These are phyloP conservation scores for Zygogramma bicolorata DNA, from an alignment of 2,888 invertebrate genomes.

Conservation along the genomic window DNA sequence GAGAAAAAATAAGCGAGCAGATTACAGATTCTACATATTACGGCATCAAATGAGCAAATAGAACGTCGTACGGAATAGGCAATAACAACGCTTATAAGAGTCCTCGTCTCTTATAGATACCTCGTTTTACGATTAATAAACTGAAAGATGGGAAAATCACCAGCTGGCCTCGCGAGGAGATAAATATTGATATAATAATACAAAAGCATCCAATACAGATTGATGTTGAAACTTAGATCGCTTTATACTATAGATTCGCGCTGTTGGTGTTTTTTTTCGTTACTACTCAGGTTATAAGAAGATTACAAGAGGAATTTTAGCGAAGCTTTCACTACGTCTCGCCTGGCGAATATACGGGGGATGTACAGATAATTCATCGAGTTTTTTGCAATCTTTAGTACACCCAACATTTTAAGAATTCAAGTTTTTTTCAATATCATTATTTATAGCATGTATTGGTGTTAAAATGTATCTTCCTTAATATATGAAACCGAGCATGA, in stretches of 20 bases:
- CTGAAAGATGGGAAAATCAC: conserved; percentile 57
- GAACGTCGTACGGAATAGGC: conserved; percentile 19
- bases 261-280: conserved; percentile 51
- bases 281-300: conserved; percentile 53
- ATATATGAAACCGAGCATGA: too few species aligned
- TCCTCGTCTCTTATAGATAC: conserved; percentile 43
- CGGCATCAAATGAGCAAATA: conserved; percentile 9
- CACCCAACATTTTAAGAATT: too few species aligned
- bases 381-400: too few species aligned
- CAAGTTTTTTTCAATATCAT: too few species aligned
- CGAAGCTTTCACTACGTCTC: conserved; percentile 31
- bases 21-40: neutral
- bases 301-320: conserved; percentile 44
- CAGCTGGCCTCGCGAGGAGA: conserved; percentile 53
- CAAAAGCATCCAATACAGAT: conserved; percentile 47
- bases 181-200: conserved; percentile 57
- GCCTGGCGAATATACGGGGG: conserved; percentile 2
- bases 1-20: neutral
- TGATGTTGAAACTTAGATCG: conserved; percentile 41
- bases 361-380: neutral
- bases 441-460: too few species aligned
- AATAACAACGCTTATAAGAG: conserved; percentile 39
- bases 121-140: conserved; percentile 57
- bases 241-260: conserved; percentile 52
- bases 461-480: too few species aligned